Evolutionary conservation across 2,888 invertebrate genomes (phyloP).

Genomic region (Drosophila macrothrix): DNA sequence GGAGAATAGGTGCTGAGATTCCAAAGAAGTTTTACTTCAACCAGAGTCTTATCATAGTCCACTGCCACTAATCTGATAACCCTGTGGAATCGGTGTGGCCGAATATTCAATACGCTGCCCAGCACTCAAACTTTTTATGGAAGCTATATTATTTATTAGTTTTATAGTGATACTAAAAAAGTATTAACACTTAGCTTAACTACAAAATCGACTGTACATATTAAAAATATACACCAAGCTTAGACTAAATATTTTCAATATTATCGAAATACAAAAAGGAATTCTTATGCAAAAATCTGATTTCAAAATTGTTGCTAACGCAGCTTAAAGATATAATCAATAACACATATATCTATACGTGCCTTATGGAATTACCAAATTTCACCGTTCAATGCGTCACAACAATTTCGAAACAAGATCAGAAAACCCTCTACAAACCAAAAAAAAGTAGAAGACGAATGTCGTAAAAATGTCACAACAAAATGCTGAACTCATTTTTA

Average conservation of each 20-base stretch:
- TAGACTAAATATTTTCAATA: not conserved
- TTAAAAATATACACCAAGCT: not conserved
- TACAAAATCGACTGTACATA: not conserved
- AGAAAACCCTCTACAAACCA: not conserved
- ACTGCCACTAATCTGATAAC: constrained; percentile 40
- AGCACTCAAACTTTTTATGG: not conserved
- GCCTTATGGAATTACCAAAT: not conserved
- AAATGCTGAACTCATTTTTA: constrained; percentile 76
- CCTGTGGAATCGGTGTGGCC: not conserved
- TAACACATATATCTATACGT: not conserved
- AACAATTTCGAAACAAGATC: constrained; percentile 13
- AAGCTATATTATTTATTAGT: not conserved
- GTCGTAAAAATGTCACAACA: constrained; percentile 77
- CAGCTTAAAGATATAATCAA: not conserved
- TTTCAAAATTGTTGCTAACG: not conserved
- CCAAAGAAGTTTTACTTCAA: not conserved
- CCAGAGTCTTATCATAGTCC: constrained; percentile 9
- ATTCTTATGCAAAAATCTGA: not conserved
- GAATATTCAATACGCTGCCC: not conserved
- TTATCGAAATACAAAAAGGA: not conserved
- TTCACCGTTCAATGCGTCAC: constrained; percentile 1
- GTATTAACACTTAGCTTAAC: not conserved
- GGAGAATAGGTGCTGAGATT: constrained; percentile 1
- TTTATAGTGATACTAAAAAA: not conserved
- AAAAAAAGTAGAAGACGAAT: constrained; percentile 11